Conservation (phyloP, 2,113 vertebrate species). For the Macaca fascicularis region DNA sequence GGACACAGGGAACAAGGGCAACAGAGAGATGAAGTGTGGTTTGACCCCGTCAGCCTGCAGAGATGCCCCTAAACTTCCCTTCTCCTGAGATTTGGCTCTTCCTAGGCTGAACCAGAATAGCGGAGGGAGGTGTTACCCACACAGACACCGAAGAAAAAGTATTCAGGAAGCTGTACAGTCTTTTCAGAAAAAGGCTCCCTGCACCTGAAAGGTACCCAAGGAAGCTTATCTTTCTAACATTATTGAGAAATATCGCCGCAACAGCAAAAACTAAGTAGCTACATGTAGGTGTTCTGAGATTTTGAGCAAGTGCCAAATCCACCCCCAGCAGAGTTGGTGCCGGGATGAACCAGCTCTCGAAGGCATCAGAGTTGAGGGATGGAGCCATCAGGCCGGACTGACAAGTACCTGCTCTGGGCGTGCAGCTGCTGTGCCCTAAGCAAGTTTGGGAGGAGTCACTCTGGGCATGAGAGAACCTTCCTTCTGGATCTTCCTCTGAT, state of each 20-base stretch:
- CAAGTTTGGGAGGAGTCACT: not conserved
- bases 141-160: not conserved
- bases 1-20: not conserved
- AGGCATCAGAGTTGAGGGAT: not conserved
- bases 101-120: not conserved
- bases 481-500: not conserved
- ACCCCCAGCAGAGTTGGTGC: conserved; percentile 35
- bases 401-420: not conserved
- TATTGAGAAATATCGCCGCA: conserved; percentile 61
- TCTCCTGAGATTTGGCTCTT: not conserved
- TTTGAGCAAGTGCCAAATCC: conserved; percentile 5
- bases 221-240: conserved; percentile 33
- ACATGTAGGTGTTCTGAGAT: conserved; percentile 13
- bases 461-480: not conserved
- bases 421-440: not conserved
- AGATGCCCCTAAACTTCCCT: not conserved
- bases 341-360: not conserved
- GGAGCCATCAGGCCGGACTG: not conserved
- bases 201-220: conserved; percentile 51
- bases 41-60: not conserved
- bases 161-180: not conserved
- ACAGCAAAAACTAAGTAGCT: conserved; percentile 59
- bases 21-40: not conserved
- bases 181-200: not conserved
- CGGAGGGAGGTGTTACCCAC: not conserved